Base-by-base conservation (phyloP, 2,113 vertebrate genomes). In the Phrynosoma platyrhinos region DNA sequence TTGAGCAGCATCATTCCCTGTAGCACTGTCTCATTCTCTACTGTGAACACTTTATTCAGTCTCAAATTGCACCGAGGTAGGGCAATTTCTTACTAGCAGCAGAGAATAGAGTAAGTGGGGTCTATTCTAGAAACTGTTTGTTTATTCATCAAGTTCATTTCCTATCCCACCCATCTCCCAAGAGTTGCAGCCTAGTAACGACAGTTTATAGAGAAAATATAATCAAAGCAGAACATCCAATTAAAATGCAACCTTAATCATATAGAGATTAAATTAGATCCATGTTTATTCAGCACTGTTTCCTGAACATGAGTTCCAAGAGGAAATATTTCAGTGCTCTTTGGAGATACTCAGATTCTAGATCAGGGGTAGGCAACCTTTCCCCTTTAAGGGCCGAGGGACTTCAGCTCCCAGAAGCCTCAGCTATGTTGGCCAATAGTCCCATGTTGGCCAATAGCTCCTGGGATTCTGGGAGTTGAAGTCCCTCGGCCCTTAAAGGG, bases 161-260 rank as follows among this genome's bases (percentile, higher is more conserved):
- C 77, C 84, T 47, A 47, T 85, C 84, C 74, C 40, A 18, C 36
- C 7, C 27, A 64, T 77, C 58, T 85, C 84, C 40, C 74, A 85
- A 77, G 74, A 42, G 55, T 10, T 30, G 52, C n/a, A 36, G 47
- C 52, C 47, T 84, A 53, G 68, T 23, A 74, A 66, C 32, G 64
- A 66, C 55, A n/a, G 74, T 42, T 76, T 47, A 42, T 58, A 36
- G 12, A 23, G 55, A 53, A n/a, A 78, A n/a, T 14, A 62, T 32
- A 76, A 85, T 76, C 32, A 85, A 75, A 76, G 71, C 68, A 20
- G 66, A 52, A 71, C n/a, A 1, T 18, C 71, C 68, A 75, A 84
- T 75, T 75, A 84, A 85, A 30, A 78, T 78, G 74, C 74, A 78
- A 85, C 58, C 58, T 62, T 62, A 62, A 62, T 66, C 72, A 76